These are phyloP conservation scores for Trachemys scripta DNA, from an alignment of 2,113 vertebrate genomes.

Conservation along the genomic window DNA sequence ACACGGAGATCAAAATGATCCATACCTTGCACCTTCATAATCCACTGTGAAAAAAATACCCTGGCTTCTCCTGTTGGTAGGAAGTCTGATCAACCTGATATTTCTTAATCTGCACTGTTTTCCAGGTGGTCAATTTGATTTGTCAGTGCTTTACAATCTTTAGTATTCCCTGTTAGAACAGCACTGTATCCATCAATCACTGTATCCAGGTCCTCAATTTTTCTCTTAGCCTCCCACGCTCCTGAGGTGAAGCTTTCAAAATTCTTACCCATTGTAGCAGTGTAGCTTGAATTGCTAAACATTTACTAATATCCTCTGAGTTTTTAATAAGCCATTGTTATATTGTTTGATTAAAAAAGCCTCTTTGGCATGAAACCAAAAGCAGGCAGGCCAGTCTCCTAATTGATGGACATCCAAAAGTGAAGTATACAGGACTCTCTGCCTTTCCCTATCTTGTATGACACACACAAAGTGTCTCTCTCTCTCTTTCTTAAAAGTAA, in stretches of 20 bases:
- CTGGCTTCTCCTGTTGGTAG: constrained; percentile 28
- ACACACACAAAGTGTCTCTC: not conserved
- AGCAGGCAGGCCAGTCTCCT: not conserved
- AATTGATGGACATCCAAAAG: not conserved
- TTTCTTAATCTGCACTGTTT: constrained; percentile 53
- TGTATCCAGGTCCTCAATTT: constrained; percentile 33
- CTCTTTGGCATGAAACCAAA: not conserved
- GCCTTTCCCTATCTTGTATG: not conserved
- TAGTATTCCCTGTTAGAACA: constrained; percentile 32
- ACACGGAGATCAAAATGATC: constrained; percentile 44
- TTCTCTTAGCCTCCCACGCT: constrained; percentile 27
- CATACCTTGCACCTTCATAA: constrained; percentile 50
- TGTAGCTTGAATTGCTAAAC: not conserved
- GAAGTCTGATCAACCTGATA: constrained; percentile 53
- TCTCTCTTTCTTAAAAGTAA: not conserved
- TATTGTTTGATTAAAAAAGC: not conserved
- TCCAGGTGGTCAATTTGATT: constrained; percentile 57
- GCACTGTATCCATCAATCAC: constrained; percentile 21
- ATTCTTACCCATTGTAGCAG: not conserved
- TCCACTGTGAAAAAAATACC: constrained; percentile 55
- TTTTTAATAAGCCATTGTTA: not conserved
- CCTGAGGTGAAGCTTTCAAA: constrained; percentile 46
- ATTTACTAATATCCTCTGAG: not conserved
- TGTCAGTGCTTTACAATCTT: constrained; percentile 56
- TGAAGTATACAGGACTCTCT: not conserved